Base-by-base conservation (phyloP, 2,797 vertebrate species). In the Pseudochirops corinnae region DNA sequence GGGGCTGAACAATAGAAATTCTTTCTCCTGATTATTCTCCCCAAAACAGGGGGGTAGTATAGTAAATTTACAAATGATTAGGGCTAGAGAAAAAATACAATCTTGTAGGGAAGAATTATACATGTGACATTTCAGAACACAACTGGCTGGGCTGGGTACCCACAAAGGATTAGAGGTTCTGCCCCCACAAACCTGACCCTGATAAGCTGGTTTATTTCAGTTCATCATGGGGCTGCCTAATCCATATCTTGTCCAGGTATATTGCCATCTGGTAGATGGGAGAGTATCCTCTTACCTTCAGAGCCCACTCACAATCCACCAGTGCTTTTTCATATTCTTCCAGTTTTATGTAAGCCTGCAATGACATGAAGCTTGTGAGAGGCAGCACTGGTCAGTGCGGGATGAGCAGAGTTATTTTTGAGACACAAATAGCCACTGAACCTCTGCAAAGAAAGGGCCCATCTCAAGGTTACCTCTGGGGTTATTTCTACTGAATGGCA, bases 281-380 rank as follows among this genome's bases (percentile, higher is more conserved):
- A 94, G 92, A 56, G 50, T 1, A 0, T 3, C 93, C 12, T 91
- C 98, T 99, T 98, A 99, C 99, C 99, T 99, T 99, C 94, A 99
- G 97, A 56, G 99, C 99, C 99, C 99, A 99, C 91, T 99, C 99
- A 92, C 99, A 99, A 97, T 99, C 99, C 95, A 46, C 95, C 94
- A 99, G 98, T 74, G 99, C 99, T 94, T 99, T 99, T 93, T 98
- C 98, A 96, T 99, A 99, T 96, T 98, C 99, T 5, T 98, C 98
- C 95, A 99, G 98, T 97, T 99, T 99, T 97, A 99, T 99, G 93
- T 99, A 99, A 28, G 99, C 99, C 99, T 99, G 99, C 92, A 96
- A 98, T 0, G 95, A 98, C 96, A 93, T 21, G 95, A 21, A 92
- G 90, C 9, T 11, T 87, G 18, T 56, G 29, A 58, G 58, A 31